Evolutionary conservation across 2,113 vertebrate genomes (phyloP).

Genomic region (Arizona elegans): DNA sequence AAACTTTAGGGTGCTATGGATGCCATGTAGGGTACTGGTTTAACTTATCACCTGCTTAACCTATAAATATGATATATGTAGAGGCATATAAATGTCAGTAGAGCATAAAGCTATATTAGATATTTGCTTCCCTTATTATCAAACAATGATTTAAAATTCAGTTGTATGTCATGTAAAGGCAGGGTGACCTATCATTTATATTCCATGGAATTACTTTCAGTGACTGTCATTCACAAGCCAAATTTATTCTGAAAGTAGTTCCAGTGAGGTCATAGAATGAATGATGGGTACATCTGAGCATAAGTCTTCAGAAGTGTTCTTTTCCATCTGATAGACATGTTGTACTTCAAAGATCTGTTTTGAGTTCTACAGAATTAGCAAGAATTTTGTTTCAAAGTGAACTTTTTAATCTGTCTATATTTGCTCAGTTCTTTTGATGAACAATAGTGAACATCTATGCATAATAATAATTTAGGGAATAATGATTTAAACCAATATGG

Average conservation of each 20-base stretch:
- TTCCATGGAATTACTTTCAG: neutral
- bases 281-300: neutral
- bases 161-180: neutral
- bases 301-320: neutral
- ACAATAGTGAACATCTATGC: neutral
- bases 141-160: neutral
- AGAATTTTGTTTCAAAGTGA: neutral
- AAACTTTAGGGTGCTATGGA: neutral
- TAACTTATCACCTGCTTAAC: neutral
- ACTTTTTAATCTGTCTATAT: neutral
- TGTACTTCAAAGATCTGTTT: neutral
- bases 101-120: neutral
- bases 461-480: neutral
- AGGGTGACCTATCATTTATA: neutral
- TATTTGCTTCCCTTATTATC: neutral
- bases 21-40: neutral
- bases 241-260: constrained; percentile 18
- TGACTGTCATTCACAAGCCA: neutral
- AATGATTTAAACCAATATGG: neutral
- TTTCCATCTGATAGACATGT: neutral
- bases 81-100: neutral
- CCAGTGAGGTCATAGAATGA: constrained; percentile 1
- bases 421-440: neutral
- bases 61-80: neutral
- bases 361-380: neutral